Conservation (phyloP, 1,140 invertebrate genomes). For the Gonatopus flavifemur region DNA sequence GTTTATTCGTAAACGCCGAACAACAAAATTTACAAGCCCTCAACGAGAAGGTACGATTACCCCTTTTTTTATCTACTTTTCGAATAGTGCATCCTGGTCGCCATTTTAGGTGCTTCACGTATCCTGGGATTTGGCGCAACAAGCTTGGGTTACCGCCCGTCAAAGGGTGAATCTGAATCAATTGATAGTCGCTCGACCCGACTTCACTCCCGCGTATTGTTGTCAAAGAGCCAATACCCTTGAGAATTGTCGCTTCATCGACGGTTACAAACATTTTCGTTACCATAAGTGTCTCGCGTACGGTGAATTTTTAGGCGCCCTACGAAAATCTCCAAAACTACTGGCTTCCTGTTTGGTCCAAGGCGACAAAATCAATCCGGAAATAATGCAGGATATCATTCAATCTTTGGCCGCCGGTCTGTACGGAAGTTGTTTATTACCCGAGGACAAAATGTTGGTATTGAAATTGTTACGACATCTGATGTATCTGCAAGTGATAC, state of each 20-base stretch:
- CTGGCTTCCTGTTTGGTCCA: constrained; percentile 77
- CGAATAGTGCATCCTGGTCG: no score
- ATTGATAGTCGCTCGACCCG: constrained; percentile 73
- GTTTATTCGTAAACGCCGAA: constrained; percentile 72
- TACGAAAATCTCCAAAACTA: constrained; percentile 79
- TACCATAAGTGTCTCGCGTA: constrained; percentile 78
- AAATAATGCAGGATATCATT: constrained; percentile 68
- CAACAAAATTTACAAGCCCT: constrained; percentile 71
- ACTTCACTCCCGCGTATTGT: constrained; percentile 72
- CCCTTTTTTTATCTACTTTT: constrained; percentile 1
- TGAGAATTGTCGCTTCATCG: constrained; percentile 80
- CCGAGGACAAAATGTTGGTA: constrained; percentile 79
- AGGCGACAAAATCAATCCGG: constrained; percentile 70
- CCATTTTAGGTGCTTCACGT: constrained; percentile 62
- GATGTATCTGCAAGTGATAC: constrained; percentile 80
- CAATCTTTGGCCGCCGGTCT: constrained; percentile 78
- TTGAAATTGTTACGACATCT: constrained; percentile 78
- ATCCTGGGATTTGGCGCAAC: constrained; percentile 70
- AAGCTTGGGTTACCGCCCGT: constrained; percentile 87
- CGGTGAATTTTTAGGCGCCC: constrained; percentile 75
- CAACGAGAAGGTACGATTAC: constrained; percentile 66
- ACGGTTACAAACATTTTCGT: constrained; percentile 83
- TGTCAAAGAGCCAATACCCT: constrained; percentile 77
- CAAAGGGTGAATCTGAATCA: constrained; percentile 83
- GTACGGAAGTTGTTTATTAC: constrained; percentile 79